Evolutionary conservation across 2,888 invertebrate genomes (phyloP).

Genomic region (Conchocele bisecta): DNA sequence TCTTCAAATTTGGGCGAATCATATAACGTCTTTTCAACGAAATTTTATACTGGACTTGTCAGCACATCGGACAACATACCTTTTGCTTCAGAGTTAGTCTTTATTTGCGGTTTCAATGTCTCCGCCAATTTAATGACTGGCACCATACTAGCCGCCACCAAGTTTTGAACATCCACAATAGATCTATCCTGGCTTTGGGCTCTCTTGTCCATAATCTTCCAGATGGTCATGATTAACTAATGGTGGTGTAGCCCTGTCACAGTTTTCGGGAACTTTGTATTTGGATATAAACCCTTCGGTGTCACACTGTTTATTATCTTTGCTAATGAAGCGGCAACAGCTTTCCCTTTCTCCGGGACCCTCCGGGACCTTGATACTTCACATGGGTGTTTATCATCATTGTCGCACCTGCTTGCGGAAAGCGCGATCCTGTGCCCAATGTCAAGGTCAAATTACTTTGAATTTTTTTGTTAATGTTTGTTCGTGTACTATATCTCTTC

Average conservation of each 20-base stretch:
- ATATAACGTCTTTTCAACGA: slow-evolving; percentile 7
- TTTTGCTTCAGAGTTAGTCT: slow-evolving; percentile 6
- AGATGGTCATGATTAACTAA: slow-evolving; percentile 15
- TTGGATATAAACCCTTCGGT: no score
- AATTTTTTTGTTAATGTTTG: no score
- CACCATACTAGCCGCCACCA: slow-evolving; percentile 8
- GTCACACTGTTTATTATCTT: slow-evolving; percentile 14
- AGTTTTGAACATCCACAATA: slow-evolving; percentile 3
- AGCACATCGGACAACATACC: slow-evolving; percentile 15
- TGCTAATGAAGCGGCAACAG: slow-evolving; percentile 9
- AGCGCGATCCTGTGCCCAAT: no score
- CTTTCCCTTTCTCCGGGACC: neutral
- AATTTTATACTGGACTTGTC: slow-evolving; percentile 16
- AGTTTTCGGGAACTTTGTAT: slow-evolving; percentile 15
- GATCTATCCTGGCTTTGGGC: slow-evolving; percentile 4
- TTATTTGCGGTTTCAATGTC: neutral
- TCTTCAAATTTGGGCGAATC: no score
- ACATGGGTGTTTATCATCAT: no score
- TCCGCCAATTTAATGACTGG: slow-evolving; percentile 13
- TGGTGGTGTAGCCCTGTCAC: no score
- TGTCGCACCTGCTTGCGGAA: no score
- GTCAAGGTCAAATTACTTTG: no score
- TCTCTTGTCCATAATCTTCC: slow-evolving; percentile 22
- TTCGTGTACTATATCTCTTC: no score
- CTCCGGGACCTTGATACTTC: no score